These are phyloP conservation scores for Sporophila hypoxantha DNA, from an alignment of 2,113 vertebrate genomes.

Conservation along the genomic window DNA sequence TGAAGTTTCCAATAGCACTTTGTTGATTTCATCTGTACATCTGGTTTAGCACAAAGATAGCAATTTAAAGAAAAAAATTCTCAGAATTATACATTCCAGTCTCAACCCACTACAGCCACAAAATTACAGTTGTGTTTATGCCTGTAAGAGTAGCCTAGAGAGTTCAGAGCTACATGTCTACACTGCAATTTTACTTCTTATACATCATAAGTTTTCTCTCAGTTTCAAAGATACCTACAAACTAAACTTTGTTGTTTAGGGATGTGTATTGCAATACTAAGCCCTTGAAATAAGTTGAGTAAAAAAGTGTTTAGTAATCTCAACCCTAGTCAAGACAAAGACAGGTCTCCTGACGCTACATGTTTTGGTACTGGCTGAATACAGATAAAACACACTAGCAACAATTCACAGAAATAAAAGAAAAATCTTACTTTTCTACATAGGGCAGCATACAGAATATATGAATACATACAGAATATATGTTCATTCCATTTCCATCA, in stretches of 20 bases:
- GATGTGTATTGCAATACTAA: not conserved
- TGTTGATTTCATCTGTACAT: not conserved
- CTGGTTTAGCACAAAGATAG: not conserved
- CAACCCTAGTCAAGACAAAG: not conserved
- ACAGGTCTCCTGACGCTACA: not conserved
- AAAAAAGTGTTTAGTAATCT: not conserved
- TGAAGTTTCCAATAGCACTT: not conserved
- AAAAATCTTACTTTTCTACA: not conserved
- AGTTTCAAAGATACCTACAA: not conserved
- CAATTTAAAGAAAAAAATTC: not conserved
- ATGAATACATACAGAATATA: not conserved
- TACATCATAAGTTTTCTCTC: not conserved
- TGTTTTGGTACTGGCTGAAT: not conserved
- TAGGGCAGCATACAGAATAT: not conserved
- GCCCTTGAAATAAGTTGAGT: not conserved
- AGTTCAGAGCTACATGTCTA: not conserved
- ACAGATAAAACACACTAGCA: not conserved
- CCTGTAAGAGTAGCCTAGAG: not conserved
- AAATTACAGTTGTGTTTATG: slow-evolving; percentile 8
- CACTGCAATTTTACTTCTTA: not conserved
- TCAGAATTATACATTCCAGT: slow-evolving; percentile 21
- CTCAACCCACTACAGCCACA: slow-evolving; percentile 2
- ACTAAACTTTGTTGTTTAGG: not conserved
- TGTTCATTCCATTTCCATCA: not conserved
- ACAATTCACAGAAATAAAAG: not conserved